Conservation (phyloP, 2,888 invertebrate genomes). For the Liposcelis brunnea region DNA sequence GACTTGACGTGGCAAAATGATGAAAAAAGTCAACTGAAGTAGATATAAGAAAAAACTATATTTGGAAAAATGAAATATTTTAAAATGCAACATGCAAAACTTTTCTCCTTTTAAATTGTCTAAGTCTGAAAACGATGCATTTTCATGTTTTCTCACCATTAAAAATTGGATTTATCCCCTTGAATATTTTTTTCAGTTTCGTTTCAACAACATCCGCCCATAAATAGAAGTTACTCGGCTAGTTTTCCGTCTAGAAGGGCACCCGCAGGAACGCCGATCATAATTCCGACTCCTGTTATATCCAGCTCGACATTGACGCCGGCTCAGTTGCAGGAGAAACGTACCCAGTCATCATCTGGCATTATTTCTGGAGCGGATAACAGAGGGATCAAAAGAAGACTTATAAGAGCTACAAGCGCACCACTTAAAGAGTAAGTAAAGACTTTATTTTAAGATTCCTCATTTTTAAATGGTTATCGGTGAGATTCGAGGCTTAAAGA, state of each 20-base stretch:
- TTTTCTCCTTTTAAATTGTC: no score
- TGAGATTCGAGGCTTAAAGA: no score
- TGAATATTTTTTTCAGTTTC: conserved; percentile 5
- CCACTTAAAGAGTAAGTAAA: conserved; percentile 4
- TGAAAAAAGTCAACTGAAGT: no score
- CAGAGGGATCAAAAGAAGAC: conserved; percentile 7
- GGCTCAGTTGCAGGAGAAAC: background rate
- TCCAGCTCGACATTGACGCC: conserved; percentile 5
- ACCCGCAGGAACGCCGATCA: conserved; percentile 9
- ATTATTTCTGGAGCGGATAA: background rate
- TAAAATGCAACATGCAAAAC: background rate
- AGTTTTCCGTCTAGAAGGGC: conserved; percentile 14
- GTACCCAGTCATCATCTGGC: background rate
- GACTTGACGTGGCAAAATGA: no score
- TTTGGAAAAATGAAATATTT: no score
- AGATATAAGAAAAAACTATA: no score
- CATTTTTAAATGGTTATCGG: no score
- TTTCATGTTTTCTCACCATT: background rate
- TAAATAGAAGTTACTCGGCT: conserved; percentile 13
- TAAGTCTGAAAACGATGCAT: no score
- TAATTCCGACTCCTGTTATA: conserved; percentile 8
- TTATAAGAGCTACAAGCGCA: background rate
- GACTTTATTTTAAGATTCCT: no score
- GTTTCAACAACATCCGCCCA: conserved; percentile 3
- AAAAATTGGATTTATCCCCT: no score